These are phyloP conservation scores for Hirtodrosophila duncani DNA, from an alignment of 2,888 invertebrate genomes.

Conservation along the genomic window DNA sequence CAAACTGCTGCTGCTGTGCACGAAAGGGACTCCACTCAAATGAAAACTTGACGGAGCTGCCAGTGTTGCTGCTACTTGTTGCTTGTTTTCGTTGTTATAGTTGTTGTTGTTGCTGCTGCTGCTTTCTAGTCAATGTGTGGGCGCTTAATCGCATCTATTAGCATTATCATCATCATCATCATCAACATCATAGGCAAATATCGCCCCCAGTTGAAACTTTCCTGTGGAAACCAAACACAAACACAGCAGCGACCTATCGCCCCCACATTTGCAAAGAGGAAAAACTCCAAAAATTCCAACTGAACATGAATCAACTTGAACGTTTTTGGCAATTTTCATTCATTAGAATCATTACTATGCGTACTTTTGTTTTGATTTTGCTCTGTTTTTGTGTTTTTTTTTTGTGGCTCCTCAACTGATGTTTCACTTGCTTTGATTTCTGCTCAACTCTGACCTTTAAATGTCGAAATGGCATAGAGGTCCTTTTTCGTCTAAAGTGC, in stretches of 20 bases:
- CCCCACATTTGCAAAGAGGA: conserved; percentile 5
- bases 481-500: conserved; percentile 11
- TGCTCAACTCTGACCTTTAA: conserved; percentile 67
- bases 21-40: no score
- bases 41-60: no score
- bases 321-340: no score
- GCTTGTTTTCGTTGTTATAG: not conserved
- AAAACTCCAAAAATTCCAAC: conserved; percentile 5
- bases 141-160: conserved; percentile 72
- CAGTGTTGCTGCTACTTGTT: no score
- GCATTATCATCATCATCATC: no score
- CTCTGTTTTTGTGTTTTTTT: conserved; percentile 3
- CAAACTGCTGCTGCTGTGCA: no score
- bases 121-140: conserved; percentile 36
- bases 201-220: conserved; percentile 25
- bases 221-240: conserved; percentile 33
- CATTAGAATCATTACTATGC: no score
- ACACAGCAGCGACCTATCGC: conserved; percentile 31
- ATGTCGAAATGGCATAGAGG: conserved; percentile 46
- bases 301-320: conserved; percentile 45
- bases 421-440: conserved; percentile 52
- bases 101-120: not conserved
- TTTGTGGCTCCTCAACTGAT: conserved; percentile 4
- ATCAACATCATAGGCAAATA: conserved; percentile 27
- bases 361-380: not conserved